Percentiles rank a stretch among this genome's conserved stretches.
phyloP scores from a whole-genome alignment of 2,113 vertebrate genomes.

The Acrocephalus kingi region DNA sequence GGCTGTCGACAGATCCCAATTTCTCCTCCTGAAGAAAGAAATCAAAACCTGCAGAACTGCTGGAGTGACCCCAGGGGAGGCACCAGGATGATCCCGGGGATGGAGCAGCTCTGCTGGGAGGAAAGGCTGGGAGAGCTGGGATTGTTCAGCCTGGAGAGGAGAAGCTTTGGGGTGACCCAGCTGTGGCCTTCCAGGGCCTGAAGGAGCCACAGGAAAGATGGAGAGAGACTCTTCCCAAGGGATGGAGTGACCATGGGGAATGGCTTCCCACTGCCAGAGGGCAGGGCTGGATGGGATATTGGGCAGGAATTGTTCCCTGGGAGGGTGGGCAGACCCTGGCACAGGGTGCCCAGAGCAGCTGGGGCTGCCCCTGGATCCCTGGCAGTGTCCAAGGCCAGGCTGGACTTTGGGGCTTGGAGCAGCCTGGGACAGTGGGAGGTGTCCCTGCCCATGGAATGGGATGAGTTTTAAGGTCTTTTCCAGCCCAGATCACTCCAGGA shows the following conservation, averaged over 20 bases:
- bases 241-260: not conserved
- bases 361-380: not conserved
- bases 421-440: not conserved
- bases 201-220: fast-evolving
- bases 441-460: not conserved
- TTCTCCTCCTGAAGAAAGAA: not conserved
- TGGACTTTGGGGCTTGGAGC: not conserved
- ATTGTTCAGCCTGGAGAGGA: not conserved
- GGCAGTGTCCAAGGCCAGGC: fast-evolving
- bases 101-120: not conserved
- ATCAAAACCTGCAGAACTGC: not conserved
- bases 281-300: not conserved
- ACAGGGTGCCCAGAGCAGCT: not conserved
- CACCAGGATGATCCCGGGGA: not conserved
- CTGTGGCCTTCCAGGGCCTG: fast-evolving
- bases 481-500: not conserved
- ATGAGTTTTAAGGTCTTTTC: not conserved
- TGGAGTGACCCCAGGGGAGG: not conserved
- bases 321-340: not conserved
- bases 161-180: not conserved
- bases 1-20: not conserved
- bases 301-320: not conserved
- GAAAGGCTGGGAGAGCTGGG: not conserved
- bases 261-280: not conserved
- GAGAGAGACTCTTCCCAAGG: fast-evolving